Conservation (phyloP, 2,797 vertebrate genomes). For the Glossophaga mutica region DNA sequence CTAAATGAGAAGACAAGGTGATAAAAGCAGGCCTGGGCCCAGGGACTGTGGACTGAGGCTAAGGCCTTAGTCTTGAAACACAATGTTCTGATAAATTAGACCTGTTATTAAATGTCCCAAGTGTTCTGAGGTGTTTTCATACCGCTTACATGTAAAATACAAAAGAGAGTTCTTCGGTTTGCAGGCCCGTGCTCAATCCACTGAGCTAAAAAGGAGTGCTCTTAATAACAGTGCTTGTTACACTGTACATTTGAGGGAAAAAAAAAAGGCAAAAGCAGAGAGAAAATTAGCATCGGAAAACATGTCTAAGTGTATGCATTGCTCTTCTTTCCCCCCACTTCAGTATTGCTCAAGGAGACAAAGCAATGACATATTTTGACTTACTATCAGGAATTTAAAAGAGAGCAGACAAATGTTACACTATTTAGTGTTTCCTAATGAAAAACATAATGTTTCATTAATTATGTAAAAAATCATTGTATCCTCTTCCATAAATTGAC, state of each 20-base stretch:
- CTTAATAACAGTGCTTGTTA: neutral
- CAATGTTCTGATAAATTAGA: neutral
- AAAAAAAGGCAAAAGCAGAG: neutral
- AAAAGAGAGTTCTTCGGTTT: neutral
- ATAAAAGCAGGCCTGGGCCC: neutral
- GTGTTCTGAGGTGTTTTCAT: neutral
- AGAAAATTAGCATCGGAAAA: neutral
- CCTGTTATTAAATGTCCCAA: neutral
- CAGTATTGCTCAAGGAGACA: conserved; percentile 27
- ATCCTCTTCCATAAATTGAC: conserved; percentile 37
- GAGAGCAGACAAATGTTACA: conserved; percentile 15
- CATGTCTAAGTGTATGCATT: conserved; percentile 36
- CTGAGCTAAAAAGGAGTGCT: neutral
- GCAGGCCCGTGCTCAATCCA: too few relatives aligned
- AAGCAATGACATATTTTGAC: conserved; percentile 13
- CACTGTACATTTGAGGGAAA: neutral
- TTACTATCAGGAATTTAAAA: conserved; percentile 49
- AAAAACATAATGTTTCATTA: neutral
- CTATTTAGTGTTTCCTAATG: conserved; percentile 1
- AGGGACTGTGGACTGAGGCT: neutral
- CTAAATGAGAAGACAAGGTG: neutral
- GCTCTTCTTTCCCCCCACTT: neutral
- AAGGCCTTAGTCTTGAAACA: neutral
- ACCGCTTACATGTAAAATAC: neutral
- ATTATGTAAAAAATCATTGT: conserved; percentile 48